Evolutionary conservation across 1,140 invertebrate species (phyloP).

Genomic region (Bombus balteatus): DNA sequence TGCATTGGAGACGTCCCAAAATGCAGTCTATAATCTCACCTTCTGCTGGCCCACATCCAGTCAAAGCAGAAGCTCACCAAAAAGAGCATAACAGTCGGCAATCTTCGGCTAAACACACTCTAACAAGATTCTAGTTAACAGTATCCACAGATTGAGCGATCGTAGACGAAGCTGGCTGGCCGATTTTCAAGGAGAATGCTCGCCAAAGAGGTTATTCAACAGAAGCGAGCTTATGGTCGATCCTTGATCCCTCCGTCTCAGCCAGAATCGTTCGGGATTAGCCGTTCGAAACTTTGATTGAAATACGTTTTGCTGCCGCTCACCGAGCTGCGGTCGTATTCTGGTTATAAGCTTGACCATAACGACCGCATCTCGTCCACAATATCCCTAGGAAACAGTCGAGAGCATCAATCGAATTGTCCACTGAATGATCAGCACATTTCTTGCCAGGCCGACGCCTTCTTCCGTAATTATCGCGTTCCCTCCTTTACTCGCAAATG

Average conservation of each 20-base stretch:
- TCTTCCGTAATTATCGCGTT: background rate
- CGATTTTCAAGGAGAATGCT: constrained; percentile 36
- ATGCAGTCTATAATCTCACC: background rate
- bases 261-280: constrained; percentile 68
- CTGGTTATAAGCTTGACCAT: constrained; percentile 68
- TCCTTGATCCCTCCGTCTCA: constrained; percentile 57
- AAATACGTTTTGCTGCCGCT: constrained; percentile 77
- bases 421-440: constrained; percentile 8
- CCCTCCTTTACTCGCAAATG: too few relatives aligned
- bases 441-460: constrained; percentile 10
- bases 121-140: constrained; percentile 21
- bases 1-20: constrained; percentile 16
- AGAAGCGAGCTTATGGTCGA: constrained; percentile 48
- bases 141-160: constrained; percentile 3
- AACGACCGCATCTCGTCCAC: constrained; percentile 57
- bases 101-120: background rate
- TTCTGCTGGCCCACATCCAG: constrained; percentile 2
- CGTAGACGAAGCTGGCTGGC: background rate
- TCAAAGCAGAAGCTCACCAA: background rate
- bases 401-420: constrained; percentile 44
- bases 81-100: background rate
- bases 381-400: constrained; percentile 48
- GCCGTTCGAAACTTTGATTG: constrained; percentile 76
- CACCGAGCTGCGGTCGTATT: constrained; percentile 63
- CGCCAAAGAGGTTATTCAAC: constrained; percentile 45